Base-by-base conservation (phyloP, 2,797 vertebrate species). In the Gambelia wislizenii region DNA sequence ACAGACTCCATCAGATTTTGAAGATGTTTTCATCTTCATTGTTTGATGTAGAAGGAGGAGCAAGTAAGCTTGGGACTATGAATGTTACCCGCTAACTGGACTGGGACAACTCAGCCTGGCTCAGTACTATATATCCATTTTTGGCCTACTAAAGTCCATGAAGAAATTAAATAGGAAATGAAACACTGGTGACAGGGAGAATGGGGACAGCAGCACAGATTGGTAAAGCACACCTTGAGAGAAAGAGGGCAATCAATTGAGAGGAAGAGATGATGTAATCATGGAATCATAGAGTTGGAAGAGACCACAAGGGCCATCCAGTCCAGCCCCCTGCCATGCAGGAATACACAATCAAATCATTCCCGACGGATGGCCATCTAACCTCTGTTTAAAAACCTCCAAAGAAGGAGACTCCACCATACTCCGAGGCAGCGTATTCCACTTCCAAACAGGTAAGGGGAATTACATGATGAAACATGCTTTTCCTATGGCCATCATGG, bases 21-120 rank as follows among this genome's bases (percentile, higher is more conserved):
- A 20, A 4, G 30, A 12, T 36, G 78, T 25, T 49, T 64, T 64
- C 61, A 64, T 91, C 42, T 88, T 91, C 14, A 20, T 70, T 88
- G 6, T 72, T 76, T 84, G 44, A 77, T 74, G 70, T 7, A 64
- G 54, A 30, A 25, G 18, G 47, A 33, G 36, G 42, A 47, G 30
- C 27, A 44, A n/a, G 25, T 25, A 12, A 56, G 77, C 1, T 56
- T 44, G 30, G 36, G 42, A 74, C 56, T 59, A 70, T n/a, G 20
- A 81, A 59, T 64, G 30, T 47, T 18, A 82, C 27, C 22, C 20
- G 42, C 25, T 44, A n/a, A 2, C 56, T 27, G 52, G 52, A 74
- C n/a, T 59, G 36, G 16, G 36, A 72, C 25, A 80, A 78, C 33
- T 3, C 54, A 86, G 33, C 25, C n/a, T 87, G 47, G 61, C 3